phyloP scores from a whole-genome alignment of 2,113 vertebrate species.

The Salvelinus sp. region DNA sequence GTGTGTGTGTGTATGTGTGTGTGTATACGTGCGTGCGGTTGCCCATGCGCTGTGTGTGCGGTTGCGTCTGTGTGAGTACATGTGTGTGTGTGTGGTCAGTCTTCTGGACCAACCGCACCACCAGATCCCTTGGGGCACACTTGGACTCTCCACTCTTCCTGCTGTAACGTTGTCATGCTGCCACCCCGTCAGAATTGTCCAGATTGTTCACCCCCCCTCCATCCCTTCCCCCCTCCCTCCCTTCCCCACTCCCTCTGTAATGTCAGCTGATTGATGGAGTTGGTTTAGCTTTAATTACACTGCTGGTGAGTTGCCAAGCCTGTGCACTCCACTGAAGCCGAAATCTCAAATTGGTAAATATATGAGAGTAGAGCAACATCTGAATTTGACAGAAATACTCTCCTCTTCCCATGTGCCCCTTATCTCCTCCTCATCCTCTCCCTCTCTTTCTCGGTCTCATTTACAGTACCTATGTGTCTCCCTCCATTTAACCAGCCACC shows the following conservation, averaged over 20 bases:
- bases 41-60: neutral
- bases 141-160: slow-evolving; percentile 56
- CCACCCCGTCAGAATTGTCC: slow-evolving; percentile 63
- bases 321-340: slow-evolving; percentile 66
- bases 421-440: neutral
- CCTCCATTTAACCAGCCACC: too few species aligned
- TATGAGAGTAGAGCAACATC: slow-evolving; percentile 25
- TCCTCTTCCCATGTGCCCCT: slow-evolving; percentile 7
- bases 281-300: slow-evolving; percentile 76
- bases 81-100: slow-evolving; percentile 40
- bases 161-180: too few species aligned
- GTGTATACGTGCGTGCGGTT: neutral
- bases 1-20: too few species aligned
- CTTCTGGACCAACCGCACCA: slow-evolving; percentile 12
- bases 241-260: slow-evolving; percentile 42
- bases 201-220: slow-evolving; percentile 63
- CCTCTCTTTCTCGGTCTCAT: too few species aligned
- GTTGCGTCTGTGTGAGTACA: slow-evolving; percentile 25
- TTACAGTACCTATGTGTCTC: too few species aligned
- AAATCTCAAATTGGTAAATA: slow-evolving; percentile 68
- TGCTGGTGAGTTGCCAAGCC: slow-evolving; percentile 68
- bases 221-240: neutral
- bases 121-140: slow-evolving; percentile 59
- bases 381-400: slow-evolving; percentile 21
- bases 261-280: slow-evolving; percentile 73